Base-by-base conservation (phyloP, 2,113 vertebrate species). In the Zootoca vivipara region DNA sequence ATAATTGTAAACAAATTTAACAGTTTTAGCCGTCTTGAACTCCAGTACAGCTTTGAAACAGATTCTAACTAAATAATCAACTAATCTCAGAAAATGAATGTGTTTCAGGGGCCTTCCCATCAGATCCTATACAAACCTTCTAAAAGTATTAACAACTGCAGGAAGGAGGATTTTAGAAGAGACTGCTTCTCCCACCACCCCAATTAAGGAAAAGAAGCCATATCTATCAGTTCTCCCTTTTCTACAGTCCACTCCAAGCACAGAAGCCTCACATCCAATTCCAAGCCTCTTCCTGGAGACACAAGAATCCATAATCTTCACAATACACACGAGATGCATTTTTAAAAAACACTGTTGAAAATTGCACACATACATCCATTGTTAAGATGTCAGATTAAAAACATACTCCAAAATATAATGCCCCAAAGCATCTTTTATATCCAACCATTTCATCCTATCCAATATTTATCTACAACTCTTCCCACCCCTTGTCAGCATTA, bases 401-500 rank as follows among this genome's bases (percentile, higher is more conserved):
- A 1, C 5, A 38, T 2, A 2, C 18, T 73, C 20, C 35, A n/a
- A 70, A 58, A 42, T 2, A 8, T 5, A 56, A 62, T 46, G 2
- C 58, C 2, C 69, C n/a, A n/a, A 87, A 26, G 18, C 56, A 3
- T 72, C 35, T 69, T 26, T 1, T 35, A 52, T 22, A 30, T 82
- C 82, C 64, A 82, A 46, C 69, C 20, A 1, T 62, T 83, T 78
- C 90, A 0, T 0, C 77, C 88, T 89, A 89, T 13, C 1, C 35
- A 0, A 74, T 1, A 78, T 7, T 89, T 80, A 85, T 84, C 78
- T 73, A 75, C 33, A 52, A 69, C 75, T 0, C 0, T 87, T 89
- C 30, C 80, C 82, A 20, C 90, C 82, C 3, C 0, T 82, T 93
- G 90, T 83, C 82, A 91, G 89, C 87, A 80, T 18, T 22, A 6